These are phyloP conservation scores for Xenotilapia caudafasciata DNA, from an alignment of 2,113 vertebrate species.

Conservation along the genomic window DNA sequence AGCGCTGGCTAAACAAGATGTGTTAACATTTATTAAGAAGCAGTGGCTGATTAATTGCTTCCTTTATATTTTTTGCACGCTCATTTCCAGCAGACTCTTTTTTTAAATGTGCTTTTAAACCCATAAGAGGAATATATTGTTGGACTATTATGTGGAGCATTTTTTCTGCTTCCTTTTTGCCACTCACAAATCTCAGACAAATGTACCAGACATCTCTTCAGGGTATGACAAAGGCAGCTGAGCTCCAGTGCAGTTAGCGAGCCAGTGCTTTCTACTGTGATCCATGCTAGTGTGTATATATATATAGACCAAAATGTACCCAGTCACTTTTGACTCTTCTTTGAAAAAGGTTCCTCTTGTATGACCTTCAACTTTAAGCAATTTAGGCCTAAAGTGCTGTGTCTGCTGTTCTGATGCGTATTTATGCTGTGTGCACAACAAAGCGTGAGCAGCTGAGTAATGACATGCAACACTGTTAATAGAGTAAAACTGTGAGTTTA, in stretches of 20 bases:
- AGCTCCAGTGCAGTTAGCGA: neutral
- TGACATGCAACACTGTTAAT: neutral
- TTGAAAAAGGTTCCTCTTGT: neutral
- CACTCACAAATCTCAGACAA: neutral
- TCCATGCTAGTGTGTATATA: neutral
- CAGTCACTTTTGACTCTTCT: neutral
- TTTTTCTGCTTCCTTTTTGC: neutral
- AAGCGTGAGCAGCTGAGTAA: neutral
- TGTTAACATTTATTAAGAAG: neutral
- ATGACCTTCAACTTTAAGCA: neutral
- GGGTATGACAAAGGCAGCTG: neutral
- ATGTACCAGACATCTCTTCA: neutral
- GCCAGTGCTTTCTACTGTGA: neutral
- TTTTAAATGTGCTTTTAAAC: neutral
- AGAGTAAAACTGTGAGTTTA: neutral
- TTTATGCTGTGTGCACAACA: neutral
- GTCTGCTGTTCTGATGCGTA: neutral
- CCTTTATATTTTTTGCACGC: neutral
- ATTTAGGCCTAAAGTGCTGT: neutral
- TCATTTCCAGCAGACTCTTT: neutral
- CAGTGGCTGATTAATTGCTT: neutral
- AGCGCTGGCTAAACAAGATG: neutral
- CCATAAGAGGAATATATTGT: neutral
- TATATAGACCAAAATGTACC: neutral
- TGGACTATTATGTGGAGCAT: neutral